Percentiles rank a stretch among this genome's conserved stretches.
Evolutionary conservation across 2,888 invertebrate genomes (phyloP).

Genomic region (Gerosis bhagava): DNA sequence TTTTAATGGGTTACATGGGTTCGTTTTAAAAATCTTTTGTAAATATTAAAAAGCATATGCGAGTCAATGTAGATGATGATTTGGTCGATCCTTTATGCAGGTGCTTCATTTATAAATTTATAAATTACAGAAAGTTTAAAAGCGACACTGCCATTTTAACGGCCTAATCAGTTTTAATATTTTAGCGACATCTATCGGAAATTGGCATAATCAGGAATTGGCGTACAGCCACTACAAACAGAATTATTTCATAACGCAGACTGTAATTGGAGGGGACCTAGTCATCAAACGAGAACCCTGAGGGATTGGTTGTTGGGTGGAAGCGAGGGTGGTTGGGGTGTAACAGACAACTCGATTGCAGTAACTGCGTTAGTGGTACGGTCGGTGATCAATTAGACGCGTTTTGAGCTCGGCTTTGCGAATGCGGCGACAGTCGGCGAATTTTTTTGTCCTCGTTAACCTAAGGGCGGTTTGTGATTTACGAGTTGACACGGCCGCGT

Average conservation of each 20-base stretch:
- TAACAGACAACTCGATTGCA: slow-evolving; percentile 35
- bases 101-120: too few relatives aligned
- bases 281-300: slow-evolving; percentile 23
- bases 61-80: too few relatives aligned
- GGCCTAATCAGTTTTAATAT: slow-evolving; percentile 3
- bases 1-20: too few relatives aligned
- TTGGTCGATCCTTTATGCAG: too few relatives aligned
- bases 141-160: background rate
- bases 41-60: too few relatives aligned
- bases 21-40: too few relatives aligned
- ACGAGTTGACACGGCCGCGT: background rate
- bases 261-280: slow-evolving; percentile 21
- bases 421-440: slow-evolving; percentile 3
- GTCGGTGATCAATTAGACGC: slow-evolving; percentile 37
- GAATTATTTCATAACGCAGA: slow-evolving; percentile 23
- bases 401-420: slow-evolving; percentile 22
- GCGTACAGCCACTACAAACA: slow-evolving; percentile 15
- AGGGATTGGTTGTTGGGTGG: slow-evolving; percentile 9
- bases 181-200: slow-evolving; percentile 15
- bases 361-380: slow-evolving; percentile 39
- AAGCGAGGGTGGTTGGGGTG: background rate
- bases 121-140: background rate
- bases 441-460: slow-evolving; percentile 28
- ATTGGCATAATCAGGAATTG: slow-evolving; percentile 19
- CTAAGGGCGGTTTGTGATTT: slow-evolving; percentile 32